phyloP scores from a whole-genome alignment of 2,797 vertebrate species.

The Cuculus canorus region DNA sequence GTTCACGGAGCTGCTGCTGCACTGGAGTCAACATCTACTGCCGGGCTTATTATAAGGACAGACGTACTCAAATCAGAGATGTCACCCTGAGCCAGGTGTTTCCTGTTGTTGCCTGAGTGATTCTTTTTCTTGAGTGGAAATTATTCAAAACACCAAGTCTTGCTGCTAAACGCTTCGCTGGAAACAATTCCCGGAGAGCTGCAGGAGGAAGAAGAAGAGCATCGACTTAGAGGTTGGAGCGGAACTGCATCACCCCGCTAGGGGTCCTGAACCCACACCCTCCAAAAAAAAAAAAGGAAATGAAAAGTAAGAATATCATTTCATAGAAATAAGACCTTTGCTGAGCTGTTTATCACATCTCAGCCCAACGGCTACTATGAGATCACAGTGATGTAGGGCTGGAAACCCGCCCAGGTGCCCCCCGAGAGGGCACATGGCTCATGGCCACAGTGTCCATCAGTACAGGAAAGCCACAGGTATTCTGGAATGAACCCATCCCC shows the following conservation, averaged over 20 bases:
- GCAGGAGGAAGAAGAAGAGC: not conserved
- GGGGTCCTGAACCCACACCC: fast-evolving
- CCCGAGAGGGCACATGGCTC: fast-evolving
- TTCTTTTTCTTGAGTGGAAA: not conserved
- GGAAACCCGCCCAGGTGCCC: fast-evolving
- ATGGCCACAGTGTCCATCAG: fast-evolving
- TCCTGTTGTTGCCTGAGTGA: constrained; percentile 2
- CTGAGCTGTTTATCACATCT: too few species aligned
- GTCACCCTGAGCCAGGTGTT: not conserved
- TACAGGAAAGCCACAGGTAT: not conserved
- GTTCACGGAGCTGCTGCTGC: not conserved
- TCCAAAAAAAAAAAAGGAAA: not conserved
- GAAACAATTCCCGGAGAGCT: not conserved
- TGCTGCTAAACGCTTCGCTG: not conserved
- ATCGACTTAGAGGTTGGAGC: not conserved
- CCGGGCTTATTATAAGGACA: not conserved
- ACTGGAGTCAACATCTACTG: not conserved
- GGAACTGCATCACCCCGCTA: not conserved
- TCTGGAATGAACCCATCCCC: fast-evolving
- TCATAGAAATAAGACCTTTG: not conserved
- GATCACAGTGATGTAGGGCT: too few species aligned
- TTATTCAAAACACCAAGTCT: not conserved
- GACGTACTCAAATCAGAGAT: not conserved
- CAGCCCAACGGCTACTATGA: fast-evolving
- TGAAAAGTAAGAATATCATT: not conserved